Evolutionary conservation across 1,140 invertebrate genomes (phyloP).

Genomic region (Teleogryllus occipitalis): DNA sequence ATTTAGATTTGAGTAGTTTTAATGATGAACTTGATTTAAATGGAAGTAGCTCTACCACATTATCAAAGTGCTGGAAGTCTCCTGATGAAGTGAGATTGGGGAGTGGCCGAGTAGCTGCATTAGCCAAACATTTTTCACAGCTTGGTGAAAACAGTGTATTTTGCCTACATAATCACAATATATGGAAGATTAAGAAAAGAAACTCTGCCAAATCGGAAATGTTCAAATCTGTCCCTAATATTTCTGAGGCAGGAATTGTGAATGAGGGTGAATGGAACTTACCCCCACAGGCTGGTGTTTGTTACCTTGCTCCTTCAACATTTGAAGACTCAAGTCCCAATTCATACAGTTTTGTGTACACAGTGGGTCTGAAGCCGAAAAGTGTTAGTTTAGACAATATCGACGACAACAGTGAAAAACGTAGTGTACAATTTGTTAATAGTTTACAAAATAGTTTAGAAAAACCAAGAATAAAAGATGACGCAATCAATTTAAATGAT

Average conservation of each 20-base stretch:
- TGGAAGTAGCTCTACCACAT: neutral
- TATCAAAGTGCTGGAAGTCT: slow-evolving; percentile 48
- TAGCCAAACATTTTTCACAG: slow-evolving; percentile 49
- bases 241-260: slow-evolving; percentile 20
- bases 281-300: neutral
- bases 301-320: slow-evolving; percentile 22
- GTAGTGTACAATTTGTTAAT: neutral
- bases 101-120: slow-evolving; percentile 48
- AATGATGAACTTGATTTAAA: slow-evolving; percentile 18
- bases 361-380: slow-evolving; percentile 26
- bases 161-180: neutral
- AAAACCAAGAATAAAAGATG: neutral
- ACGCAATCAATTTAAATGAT: too few relatives aligned
- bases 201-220: too few relatives aligned
- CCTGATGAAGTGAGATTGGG: slow-evolving; percentile 50
- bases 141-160: slow-evolving; percentile 35
- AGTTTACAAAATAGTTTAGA: neutral
- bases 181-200: neutral
- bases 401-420: neutral
- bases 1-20: slow-evolving; percentile 35
- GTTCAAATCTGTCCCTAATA: slow-evolving; percentile 27
- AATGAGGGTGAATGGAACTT: slow-evolving; percentile 21
- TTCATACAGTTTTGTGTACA: slow-evolving; percentile 9
- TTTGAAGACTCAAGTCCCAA: neutral
- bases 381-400: slow-evolving; percentile 29